Percentiles rank a stretch among this genome's conserved stretches.
phyloP scores from a whole-genome alignment of 2,888 invertebrate genomes.

The Eudemis profundana region DNA sequence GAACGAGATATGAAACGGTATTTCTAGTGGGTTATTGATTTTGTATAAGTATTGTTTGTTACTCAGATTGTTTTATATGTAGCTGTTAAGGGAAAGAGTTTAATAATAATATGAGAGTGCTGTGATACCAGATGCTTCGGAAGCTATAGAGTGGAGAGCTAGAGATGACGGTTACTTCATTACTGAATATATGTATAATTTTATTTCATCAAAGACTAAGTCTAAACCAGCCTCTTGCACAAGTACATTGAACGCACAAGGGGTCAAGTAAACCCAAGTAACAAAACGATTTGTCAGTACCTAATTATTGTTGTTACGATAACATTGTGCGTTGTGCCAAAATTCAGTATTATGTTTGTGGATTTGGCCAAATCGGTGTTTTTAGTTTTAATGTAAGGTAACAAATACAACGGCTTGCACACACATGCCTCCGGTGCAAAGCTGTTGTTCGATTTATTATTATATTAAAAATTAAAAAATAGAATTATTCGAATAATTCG shows the following conservation, averaged over 20 bases:
- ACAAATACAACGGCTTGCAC: slow-evolving; percentile 75
- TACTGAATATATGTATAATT: slow-evolving; percentile 40
- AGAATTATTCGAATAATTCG: slow-evolving; percentile 70
- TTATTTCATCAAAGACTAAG: slow-evolving; percentile 15
- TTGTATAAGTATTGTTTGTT: slow-evolving; percentile 1
- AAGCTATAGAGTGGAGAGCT: slow-evolving; percentile 58
- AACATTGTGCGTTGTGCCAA: slow-evolving; percentile 56
- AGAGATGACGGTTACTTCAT: slow-evolving; percentile 53
- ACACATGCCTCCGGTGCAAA: slow-evolving; percentile 76
- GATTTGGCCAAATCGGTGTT: slow-evolving; percentile 51
- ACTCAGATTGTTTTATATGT: slow-evolving; percentile 25
- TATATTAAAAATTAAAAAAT: slow-evolving; percentile 76
- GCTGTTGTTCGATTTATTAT: slow-evolving; percentile 80
- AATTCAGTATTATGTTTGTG: slow-evolving; percentile 52
- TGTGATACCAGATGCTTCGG: slow-evolving; percentile 77
- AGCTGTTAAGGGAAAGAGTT: slow-evolving; percentile 64
- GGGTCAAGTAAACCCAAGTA: slow-evolving; percentile 9
- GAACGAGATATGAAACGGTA: not conserved
- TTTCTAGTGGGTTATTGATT: not conserved
- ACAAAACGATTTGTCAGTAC: slow-evolving; percentile 10
- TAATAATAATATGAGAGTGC: slow-evolving; percentile 65
- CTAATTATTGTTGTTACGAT: slow-evolving; percentile 2
- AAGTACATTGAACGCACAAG: slow-evolving; percentile 41
- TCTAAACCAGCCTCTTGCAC: not conserved
- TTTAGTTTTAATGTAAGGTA: slow-evolving; percentile 58